phyloP scores from a whole-genome alignment of 1,140 invertebrate genomes.

The Eumaeus atala region DNA sequence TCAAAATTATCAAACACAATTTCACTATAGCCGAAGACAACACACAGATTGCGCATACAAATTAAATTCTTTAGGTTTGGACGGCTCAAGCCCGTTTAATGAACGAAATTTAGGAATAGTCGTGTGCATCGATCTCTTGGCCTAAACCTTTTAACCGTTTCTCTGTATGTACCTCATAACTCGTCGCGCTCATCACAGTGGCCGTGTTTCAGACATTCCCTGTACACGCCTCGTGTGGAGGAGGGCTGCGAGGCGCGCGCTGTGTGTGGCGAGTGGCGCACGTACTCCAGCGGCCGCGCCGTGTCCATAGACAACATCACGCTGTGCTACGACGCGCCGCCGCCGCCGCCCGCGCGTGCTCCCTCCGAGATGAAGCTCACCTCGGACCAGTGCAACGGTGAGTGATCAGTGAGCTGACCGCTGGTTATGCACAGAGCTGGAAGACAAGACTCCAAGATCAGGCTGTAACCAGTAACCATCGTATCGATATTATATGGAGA shows the following conservation, averaged over 20 bases:
- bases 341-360: constrained; percentile 40
- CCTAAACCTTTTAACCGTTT: no score
- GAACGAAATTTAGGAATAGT: no score
- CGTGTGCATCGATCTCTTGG: no score
- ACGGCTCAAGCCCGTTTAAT: no score
- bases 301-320: constrained; percentile 77
- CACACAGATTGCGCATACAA: no score
- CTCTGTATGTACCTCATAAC: neutral
- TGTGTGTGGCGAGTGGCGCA: constrained; percentile 71
- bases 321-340: constrained; percentile 61
- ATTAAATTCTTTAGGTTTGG: no score
- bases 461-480: neutral
- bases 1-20: no score
- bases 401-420: constrained; percentile 11
- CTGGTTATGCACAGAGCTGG: no score
- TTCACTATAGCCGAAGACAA: no score
- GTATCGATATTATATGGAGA: no score
- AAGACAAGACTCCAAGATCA: neutral
- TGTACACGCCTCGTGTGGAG: constrained; percentile 81
- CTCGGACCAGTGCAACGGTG: constrained; percentile 55
- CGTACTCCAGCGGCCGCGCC: constrained; percentile 68
- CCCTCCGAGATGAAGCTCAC: constrained; percentile 62
- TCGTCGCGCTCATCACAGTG: no score
- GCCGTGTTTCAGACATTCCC: constrained; percentile 73
- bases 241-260: constrained; percentile 42